Evolutionary conservation across 2,888 invertebrate genomes (phyloP), one percentile per base, ranked within the genome.

Genomic region (Anarsia innoxiella): DNA sequence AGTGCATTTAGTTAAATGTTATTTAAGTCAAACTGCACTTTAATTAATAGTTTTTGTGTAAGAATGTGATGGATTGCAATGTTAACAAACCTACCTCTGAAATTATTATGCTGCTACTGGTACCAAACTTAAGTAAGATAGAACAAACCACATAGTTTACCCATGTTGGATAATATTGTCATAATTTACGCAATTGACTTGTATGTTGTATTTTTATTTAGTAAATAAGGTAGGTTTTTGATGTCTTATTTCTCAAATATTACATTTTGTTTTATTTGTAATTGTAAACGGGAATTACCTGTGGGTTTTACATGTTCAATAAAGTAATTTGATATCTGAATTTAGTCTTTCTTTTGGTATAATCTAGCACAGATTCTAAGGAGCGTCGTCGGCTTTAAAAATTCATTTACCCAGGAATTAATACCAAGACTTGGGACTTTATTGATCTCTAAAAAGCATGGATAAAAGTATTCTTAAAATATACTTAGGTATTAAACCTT

Each of bases 231-330:
- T 80, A 82, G 84, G 84, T 80, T 86, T 78, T 79, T 70, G 69
- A 79, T 83, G 77, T 85, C 82, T 85, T 77, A 84, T 85, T 83
- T 82, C 83, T 82, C 65, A 78, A 82, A 80, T 83, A 82, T 84
- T 83, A 82, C 83, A 80, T 80, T n/a, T 78, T 79, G 78, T 80
- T 83, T 86, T 84, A 82, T 77, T 83, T n/a, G n/a, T n/a, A n/a
- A n/a, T 82, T 86, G 75, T 85, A 79, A 82, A 83, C 82, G 83
- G 82, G 84, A 83, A 80, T 69, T 84, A 84, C 84, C 85, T 79
- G 83, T 73, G 80, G 82, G 79, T 80, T 86, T 84, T 84, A 86
- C 85, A 86, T 84, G 84, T 85, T 85, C 85, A 85, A 84, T 84
- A 85, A 85, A 83, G 82, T 84, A 85, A 84, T 85, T 86, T 86